These are phyloP conservation scores for Drosophila algonquin DNA, from an alignment of 2,888 invertebrate species.

Conservation along the genomic window DNA sequence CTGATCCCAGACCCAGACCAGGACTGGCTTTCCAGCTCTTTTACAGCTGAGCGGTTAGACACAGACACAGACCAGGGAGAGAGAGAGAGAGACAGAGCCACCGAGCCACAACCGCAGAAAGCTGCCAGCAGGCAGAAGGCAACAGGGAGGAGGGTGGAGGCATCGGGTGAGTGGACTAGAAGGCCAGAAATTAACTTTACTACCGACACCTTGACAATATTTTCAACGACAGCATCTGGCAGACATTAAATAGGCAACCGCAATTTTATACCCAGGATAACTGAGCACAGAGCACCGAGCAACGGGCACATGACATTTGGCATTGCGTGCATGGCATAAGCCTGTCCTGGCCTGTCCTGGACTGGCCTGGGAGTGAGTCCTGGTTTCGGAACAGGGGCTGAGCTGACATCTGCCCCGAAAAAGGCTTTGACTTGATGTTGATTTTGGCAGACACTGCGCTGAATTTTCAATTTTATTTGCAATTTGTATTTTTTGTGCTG, in stretches of 20 bases:
- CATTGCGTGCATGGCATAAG: slow-evolving; percentile 57
- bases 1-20: slow-evolving; percentile 28
- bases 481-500: slow-evolving; percentile 65
- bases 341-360: slow-evolving; percentile 23
- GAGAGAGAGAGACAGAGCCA: slow-evolving; percentile 53
- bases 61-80: slow-evolving; percentile 62
- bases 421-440: slow-evolving; percentile 63
- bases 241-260: slow-evolving; percentile 46
- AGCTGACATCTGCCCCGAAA: slow-evolving; percentile 22
- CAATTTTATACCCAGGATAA: slow-evolving; percentile 26
- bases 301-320: slow-evolving; percentile 56
- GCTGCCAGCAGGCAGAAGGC: slow-evolving; percentile 10
- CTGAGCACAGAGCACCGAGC: slow-evolving; percentile 4
- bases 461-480: slow-evolving; percentile 61
- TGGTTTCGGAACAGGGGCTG: background rate
- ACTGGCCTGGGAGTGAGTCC: background rate
- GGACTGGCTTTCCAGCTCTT: slow-evolving; percentile 68
- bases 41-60: slow-evolving; percentile 74
- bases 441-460: slow-evolving; percentile 70
- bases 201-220: slow-evolving; percentile 77
- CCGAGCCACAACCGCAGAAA: slow-evolving; percentile 57
- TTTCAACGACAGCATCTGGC: slow-evolving; percentile 49
- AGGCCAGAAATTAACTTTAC: slow-evolving; percentile 73
- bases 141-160: slow-evolving; percentile 2
- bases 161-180: slow-evolving; percentile 12